Conservation (phyloP, 2,113 vertebrate genomes). For the Melanerpes aurifrons region DNA sequence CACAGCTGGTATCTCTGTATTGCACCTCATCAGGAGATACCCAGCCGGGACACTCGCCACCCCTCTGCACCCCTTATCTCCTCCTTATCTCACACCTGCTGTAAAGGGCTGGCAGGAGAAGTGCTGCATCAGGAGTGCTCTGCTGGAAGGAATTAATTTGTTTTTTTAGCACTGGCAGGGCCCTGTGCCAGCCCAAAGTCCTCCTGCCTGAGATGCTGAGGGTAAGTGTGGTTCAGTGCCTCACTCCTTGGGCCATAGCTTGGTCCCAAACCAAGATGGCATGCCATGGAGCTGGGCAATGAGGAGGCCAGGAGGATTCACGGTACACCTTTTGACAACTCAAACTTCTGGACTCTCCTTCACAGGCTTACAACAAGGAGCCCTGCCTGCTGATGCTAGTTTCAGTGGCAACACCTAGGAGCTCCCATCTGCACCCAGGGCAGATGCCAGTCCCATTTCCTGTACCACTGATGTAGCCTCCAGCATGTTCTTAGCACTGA, state of each 20-base stretch:
- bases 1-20: background rate
- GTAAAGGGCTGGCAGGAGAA: conserved; percentile 20
- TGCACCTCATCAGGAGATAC: background rate
- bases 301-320: background rate
- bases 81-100: background rate
- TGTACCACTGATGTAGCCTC: background rate
- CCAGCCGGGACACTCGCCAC: rapidly evolving
- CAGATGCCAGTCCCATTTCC: background rate
- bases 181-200: background rate
- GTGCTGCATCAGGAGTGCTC: conserved; percentile 7
- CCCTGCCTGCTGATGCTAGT: background rate
- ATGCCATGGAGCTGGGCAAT: background rate
- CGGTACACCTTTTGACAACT: background rate
- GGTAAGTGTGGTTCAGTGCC: background rate
- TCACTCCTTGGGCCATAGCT: background rate
- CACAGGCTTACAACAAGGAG: background rate
- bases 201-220: background rate
- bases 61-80: background rate
- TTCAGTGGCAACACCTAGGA: background rate
- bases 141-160: background rate
- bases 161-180: background rate
- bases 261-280: background rate
- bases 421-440: background rate
- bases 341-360: background rate
- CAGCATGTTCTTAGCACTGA: background rate